These are phyloP conservation scores for Nibea coibor DNA, from an alignment of 2,113 vertebrate genomes.

Conservation along the genomic window DNA sequence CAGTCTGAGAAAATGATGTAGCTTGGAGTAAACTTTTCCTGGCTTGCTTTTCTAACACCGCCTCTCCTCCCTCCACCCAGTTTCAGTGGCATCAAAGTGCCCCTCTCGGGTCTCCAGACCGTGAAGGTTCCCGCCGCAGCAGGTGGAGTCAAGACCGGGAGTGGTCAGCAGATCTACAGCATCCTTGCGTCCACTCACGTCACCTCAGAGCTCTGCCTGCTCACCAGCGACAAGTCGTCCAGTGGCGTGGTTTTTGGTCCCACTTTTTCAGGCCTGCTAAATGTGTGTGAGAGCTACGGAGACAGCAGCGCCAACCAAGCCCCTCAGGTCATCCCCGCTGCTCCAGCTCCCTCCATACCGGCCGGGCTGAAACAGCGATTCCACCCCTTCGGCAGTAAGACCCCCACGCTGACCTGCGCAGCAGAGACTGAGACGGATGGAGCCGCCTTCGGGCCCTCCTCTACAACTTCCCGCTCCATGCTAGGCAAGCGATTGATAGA, in stretches of 20 bases:
- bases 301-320: slow-evolving; percentile 56
- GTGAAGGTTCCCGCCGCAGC: slow-evolving; percentile 53
- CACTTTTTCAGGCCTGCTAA: slow-evolving; percentile 78
- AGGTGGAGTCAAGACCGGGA: not conserved
- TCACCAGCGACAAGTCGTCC: slow-evolving; percentile 50
- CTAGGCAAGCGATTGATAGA: slow-evolving; percentile 15
- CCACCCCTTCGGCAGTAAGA: slow-evolving; percentile 78
- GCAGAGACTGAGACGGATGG: slow-evolving; percentile 43
- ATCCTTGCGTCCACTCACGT: slow-evolving; percentile 66
- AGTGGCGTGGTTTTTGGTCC: slow-evolving; percentile 49
- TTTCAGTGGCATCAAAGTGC: slow-evolving; percentile 70
- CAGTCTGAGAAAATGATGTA: not conserved
- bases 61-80: slow-evolving; percentile 54
- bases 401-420: slow-evolving; percentile 36
- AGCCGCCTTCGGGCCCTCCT: slow-evolving; percentile 27
- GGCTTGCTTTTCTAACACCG: not conserved
- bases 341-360: slow-evolving; percentile 73
- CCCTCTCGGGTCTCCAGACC: slow-evolving; percentile 76
- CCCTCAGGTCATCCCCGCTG: slow-evolving; percentile 69
- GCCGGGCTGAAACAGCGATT: slow-evolving; percentile 81
- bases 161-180: slow-evolving; percentile 72
- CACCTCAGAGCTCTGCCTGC: slow-evolving; percentile 69
- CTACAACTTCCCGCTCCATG: slow-evolving; percentile 24
- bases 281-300: slow-evolving; percentile 78
- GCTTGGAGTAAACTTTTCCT: not conserved